phyloP scores from a whole-genome alignment of 2,888 invertebrate genomes.

The Mesorhabditis spiculigera region DNA sequence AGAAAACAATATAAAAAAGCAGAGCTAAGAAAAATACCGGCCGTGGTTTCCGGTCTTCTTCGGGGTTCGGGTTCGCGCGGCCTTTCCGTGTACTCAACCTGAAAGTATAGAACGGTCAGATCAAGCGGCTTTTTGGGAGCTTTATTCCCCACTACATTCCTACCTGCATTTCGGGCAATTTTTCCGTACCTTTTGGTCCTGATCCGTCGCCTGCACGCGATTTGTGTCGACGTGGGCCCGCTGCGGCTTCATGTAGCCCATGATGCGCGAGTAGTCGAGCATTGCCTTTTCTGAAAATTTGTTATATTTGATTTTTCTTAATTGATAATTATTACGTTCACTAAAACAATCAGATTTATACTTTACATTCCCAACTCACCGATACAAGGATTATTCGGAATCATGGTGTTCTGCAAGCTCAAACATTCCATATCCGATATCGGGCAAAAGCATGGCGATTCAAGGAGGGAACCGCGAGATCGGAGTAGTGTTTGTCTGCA shows the following conservation, averaged over 20 bases:
- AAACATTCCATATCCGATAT: conserved; percentile 40
- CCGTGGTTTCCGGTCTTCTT: conserved; percentile 12
- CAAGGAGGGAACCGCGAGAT: conserved; percentile 47
- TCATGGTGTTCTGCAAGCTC: conserved; percentile 36
- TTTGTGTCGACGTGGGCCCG: conserved; percentile 11
- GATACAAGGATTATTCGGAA: conserved; percentile 54
- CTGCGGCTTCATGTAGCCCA: conserved; percentile 18
- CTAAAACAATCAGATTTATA: background rate
- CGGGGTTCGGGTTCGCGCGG: too few species aligned
- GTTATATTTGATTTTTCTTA: background rate
- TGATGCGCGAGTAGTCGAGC: conserved; percentile 31
- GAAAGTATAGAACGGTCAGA: too few species aligned
- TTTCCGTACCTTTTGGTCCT: conserved; percentile 1
- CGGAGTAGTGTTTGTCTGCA: background rate
- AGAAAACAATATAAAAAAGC: too few species aligned
- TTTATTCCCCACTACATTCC: too few species aligned
- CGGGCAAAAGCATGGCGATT: conserved; percentile 49
- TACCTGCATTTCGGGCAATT: background rate
- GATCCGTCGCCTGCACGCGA: conserved; percentile 16
- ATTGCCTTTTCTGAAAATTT: conserved; percentile 34
- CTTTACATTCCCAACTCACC: conserved; percentile 18
- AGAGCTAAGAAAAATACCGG: background rate
- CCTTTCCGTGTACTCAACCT: too few species aligned
- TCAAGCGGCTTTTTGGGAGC: too few species aligned
- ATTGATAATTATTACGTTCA: too few species aligned